Base-by-base conservation (phyloP, 2,888 invertebrate genomes). In the Caenorhabditis sp. region DNA sequence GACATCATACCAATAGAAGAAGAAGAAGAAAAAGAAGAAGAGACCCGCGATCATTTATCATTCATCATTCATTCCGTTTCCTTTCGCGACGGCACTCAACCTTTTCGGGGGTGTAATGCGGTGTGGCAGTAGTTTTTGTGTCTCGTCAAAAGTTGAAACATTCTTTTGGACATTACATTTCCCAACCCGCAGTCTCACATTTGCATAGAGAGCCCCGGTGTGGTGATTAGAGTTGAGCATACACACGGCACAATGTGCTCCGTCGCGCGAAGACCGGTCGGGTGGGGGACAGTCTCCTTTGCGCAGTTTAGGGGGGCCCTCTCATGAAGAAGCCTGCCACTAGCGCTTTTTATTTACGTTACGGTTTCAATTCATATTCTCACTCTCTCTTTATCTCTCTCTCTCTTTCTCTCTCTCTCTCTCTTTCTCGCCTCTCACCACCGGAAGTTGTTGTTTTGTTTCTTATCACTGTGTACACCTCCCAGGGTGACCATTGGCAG, bases 141-240 rank as follows among this genome's bases (percentile, higher is more conserved):
- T n/a, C n/a, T n/a, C n/a, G n/a, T n/a, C n/a, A n/a, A n/a, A n/a
- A n/a, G n/a, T n/a, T n/a, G n/a, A n/a, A n/a, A n/a, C n/a, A n/a
- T n/a, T n/a, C n/a, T n/a, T n/a, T n/a, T n/a, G n/a, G n/a, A n/a
- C 27, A 58, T 41, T 30, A 56, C 53, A 15, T 41, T 11, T 26
- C 30, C 32, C 41, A 30, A 43, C 20, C 45, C 26, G n/a, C n/a
- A n/a, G n/a, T n/a, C n/a, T n/a, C 35, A 52, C 52, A 59, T 70
- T 70, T 70, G 70, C 70, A 70, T 70, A 68, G 68, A 35, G 35
- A 53, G 43, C 43, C 43, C 27, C 17, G 9, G 45, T n/a, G n/a
- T n/a, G n/a, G n/a, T 70, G 70, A 70, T 70, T 70, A 70, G 68
- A 70, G 46, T 70, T 70, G 70, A 70, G 70, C 59, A 70, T 70